Base-by-base conservation (phyloP, 2,113 vertebrate genomes). In the Siniperca knerii region DNA sequence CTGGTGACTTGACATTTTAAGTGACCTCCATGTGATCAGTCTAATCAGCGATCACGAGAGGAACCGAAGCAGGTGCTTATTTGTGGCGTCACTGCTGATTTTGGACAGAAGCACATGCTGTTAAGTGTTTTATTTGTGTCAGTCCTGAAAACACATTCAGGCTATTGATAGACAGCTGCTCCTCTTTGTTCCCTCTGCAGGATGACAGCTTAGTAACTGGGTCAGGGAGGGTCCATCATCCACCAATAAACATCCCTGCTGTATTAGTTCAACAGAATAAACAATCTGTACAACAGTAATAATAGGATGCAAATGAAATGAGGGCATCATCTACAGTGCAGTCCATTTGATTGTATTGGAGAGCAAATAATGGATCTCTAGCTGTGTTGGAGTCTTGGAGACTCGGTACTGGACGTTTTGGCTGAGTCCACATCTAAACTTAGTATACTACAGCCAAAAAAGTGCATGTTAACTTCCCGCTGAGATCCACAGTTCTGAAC, bases 131-230 rank as follows among this genome's bases (percentile, higher is more conserved):
- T 81, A 85, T 83, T 89, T 79, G 79, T 83, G 69, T 69, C 89
- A 29, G 60, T 64, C 64, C 82, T 84, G 76, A 76, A 77, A 90
- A 87, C 78, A 73, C 87, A 42, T 78, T 57, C 29, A 48, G 70
- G 69, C 81, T 82, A 65, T 90, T 93, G 92, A 94, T 86, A 62
- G 93, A 89, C 93, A 93, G 90, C 91, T 91, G 91, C 88, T 86
- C 62, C 67, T 93, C 92, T 94, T 95, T 93, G 92, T 94, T 92
- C 90, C 69, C 84, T 81, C 75, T 75, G 82, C 74, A 89, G 80
- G 84, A 92, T 87, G 90, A 90, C 92, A 77, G 92, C 87, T 91
- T 90, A 90, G 84, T 91, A 95, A 91, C 54, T 94, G 93, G 93
- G 93, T 94, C 95, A 94, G 79, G 54, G 60, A 85, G 87, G 89